Evolutionary conservation across 1,140 invertebrate species (phyloP).

Genomic region (Campodea augens): DNA sequence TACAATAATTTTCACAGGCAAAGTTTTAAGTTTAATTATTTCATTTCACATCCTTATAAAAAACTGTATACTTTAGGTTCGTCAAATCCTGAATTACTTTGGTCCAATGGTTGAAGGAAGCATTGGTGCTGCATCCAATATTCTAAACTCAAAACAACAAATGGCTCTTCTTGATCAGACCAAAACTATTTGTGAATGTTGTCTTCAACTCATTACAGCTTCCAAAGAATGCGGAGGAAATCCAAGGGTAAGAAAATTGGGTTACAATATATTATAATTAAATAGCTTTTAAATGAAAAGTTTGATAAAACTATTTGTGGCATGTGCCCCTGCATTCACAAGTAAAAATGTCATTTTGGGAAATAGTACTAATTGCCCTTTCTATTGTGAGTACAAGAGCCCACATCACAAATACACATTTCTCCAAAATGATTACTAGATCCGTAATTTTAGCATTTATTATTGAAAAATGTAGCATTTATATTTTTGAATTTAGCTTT

Average conservation of each 20-base stretch:
- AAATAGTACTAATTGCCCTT: too few relatives aligned
- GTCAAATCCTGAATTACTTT: conserved; percentile 60
- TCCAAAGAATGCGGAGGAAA: conserved; percentile 85
- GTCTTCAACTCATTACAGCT: conserved; percentile 62
- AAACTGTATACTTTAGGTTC: conserved; percentile 27
- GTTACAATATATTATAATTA: too few relatives aligned
- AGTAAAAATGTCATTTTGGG: too few relatives aligned
- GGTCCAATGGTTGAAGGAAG: conserved; percentile 64
- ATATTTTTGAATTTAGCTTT: too few relatives aligned
- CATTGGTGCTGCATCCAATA: conserved; percentile 73
- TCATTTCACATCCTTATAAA: background rate
- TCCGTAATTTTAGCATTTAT: too few relatives aligned
- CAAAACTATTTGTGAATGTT: conserved; percentile 82
- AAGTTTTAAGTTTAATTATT: conserved; percentile 3
- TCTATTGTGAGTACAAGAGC: too few relatives aligned
- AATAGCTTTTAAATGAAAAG: too few relatives aligned
- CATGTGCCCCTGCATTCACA: conserved; percentile 13
- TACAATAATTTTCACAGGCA: conserved; percentile 2
- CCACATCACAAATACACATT: conserved; percentile 2
- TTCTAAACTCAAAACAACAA: conserved; percentile 76
- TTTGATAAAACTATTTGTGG: too few relatives aligned
- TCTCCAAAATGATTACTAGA: too few relatives aligned
- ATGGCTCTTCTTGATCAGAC: conserved; percentile 74
- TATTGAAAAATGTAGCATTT: too few relatives aligned
- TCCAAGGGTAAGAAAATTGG: conserved; percentile 48